phyloP scores from a whole-genome alignment of 23 tunicate species.

The Botrylloides violaceus region DNA sequence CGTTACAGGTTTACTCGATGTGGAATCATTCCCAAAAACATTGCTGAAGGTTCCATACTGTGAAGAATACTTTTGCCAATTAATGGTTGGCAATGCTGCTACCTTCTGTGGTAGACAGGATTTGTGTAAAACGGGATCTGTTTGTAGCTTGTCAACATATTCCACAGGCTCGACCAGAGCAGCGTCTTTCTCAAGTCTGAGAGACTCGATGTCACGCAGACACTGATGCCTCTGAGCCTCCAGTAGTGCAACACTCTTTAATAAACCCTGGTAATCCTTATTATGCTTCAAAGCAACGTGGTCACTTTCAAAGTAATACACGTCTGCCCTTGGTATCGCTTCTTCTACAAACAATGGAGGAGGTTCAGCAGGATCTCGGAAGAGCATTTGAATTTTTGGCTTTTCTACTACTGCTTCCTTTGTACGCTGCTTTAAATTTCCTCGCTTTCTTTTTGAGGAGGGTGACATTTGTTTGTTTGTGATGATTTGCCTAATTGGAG shows the following conservation, averaged over 20 bases:
- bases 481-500: neutral
- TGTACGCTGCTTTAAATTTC: neutral
- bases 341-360: slow-evolving; percentile 68
- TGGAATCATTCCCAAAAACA: slow-evolving; percentile 27
- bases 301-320: slow-evolving; percentile 80
- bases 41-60: slow-evolving; percentile 73
- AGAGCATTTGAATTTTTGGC: neutral
- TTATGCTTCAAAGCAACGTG: slow-evolving; percentile 87
- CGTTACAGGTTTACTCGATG: slow-evolving; percentile 47
- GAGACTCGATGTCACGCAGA: slow-evolving; percentile 33
- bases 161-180: slow-evolving; percentile 44
- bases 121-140: neutral
- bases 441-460: slow-evolving; percentile 16
- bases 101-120: slow-evolving; percentile 23
- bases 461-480: neutral
- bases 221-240: slow-evolving; percentile 67
- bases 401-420: neutral
- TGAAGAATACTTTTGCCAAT: slow-evolving; percentile 72
- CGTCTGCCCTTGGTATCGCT: slow-evolving; percentile 75
- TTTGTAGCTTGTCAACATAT: slow-evolving; percentile 66
- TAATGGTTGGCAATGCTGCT: slow-evolving; percentile 30
- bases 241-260: slow-evolving; percentile 31
- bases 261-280: slow-evolving; percentile 54
- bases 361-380: slow-evolving; percentile 44
- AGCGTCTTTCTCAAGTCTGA: slow-evolving; percentile 12